phyloP scores from a whole-genome alignment of 2,888 invertebrate genomes.

The Thymelicus acteon region DNA sequence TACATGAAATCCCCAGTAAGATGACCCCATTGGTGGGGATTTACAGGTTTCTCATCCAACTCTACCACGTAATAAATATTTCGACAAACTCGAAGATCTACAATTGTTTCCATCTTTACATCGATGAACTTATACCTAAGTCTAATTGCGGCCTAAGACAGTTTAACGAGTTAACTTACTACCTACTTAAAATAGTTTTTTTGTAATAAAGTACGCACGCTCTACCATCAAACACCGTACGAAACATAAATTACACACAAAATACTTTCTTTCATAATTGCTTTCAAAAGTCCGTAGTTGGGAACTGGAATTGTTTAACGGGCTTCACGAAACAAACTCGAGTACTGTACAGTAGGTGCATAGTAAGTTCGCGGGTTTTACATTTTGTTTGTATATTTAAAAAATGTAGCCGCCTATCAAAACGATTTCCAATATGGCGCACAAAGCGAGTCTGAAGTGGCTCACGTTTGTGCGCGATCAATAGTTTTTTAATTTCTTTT shows the following conservation, averaged over 20 bases:
- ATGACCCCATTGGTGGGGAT: too few species aligned
- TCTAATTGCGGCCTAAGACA: not conserved
- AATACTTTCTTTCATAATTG: slow-evolving; percentile 8
- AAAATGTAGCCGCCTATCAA: slow-evolving; percentile 59
- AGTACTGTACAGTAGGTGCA: slow-evolving; percentile 13
- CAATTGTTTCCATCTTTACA: too few species aligned
- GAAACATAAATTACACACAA: not conserved
- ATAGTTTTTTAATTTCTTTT: slow-evolving; percentile 76
- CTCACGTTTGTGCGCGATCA: slow-evolving; percentile 74
- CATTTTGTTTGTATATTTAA: slow-evolving; percentile 39
- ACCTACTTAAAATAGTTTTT: not conserved
- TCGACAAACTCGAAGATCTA: too few species aligned
- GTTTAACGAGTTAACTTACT: not conserved
- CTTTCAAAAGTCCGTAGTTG: slow-evolving; percentile 8
- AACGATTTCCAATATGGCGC: slow-evolving; percentile 79
- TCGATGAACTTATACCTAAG: too few species aligned
- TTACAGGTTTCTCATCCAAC: too few species aligned
- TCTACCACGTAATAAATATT: too few species aligned
- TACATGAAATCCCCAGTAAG: too few species aligned
- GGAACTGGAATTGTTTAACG: slow-evolving; percentile 23
- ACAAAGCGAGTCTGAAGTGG: slow-evolving; percentile 79
- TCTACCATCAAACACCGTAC: not conserved
- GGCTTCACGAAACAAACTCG: slow-evolving; percentile 18
- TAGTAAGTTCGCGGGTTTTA: slow-evolving; percentile 21
- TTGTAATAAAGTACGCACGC: not conserved